phyloP scores from a whole-genome alignment of 2,113 vertebrate species.

The Paracanthobrama guichenoti region DNA sequence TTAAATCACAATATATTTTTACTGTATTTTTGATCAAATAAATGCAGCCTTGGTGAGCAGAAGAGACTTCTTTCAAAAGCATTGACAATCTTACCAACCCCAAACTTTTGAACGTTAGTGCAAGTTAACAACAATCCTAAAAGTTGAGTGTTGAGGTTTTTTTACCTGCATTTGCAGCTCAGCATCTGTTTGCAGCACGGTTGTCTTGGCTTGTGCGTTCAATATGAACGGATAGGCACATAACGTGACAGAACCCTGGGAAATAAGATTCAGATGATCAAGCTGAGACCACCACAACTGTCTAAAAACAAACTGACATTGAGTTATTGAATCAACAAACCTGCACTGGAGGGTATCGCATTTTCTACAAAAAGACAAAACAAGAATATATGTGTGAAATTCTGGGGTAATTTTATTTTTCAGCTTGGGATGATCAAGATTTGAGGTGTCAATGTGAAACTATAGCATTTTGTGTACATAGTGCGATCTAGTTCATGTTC shows the following conservation, averaged over 20 bases:
- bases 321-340: slow-evolving; percentile 65
- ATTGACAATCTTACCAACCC: too few species aligned
- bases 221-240: slow-evolving; percentile 98
- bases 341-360: slow-evolving; percentile 87
- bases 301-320: background rate
- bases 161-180: slow-evolving; percentile 97
- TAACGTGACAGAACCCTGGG: slow-evolving; percentile 87
- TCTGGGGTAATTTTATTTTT: background rate
- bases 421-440: background rate
- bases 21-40: background rate
- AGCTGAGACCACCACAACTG: background rate
- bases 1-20: background rate
- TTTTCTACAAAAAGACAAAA: slow-evolving; percentile 81
- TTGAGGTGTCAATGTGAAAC: background rate
- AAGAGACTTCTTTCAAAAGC: background rate
- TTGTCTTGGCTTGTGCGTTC: slow-evolving; percentile 96
- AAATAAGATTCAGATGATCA: slow-evolving; percentile 18
- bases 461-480: background rate
- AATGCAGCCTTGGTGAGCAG: background rate
- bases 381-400: background rate
- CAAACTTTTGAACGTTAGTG: too few species aligned
- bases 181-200: slow-evolving; percentile 97
- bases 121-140: background rate
- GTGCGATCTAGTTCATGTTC: background rate
- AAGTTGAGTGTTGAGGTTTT: background rate